Conservation (phyloP, 2,797 vertebrate genomes). For the Crax fasciolata region DNA sequence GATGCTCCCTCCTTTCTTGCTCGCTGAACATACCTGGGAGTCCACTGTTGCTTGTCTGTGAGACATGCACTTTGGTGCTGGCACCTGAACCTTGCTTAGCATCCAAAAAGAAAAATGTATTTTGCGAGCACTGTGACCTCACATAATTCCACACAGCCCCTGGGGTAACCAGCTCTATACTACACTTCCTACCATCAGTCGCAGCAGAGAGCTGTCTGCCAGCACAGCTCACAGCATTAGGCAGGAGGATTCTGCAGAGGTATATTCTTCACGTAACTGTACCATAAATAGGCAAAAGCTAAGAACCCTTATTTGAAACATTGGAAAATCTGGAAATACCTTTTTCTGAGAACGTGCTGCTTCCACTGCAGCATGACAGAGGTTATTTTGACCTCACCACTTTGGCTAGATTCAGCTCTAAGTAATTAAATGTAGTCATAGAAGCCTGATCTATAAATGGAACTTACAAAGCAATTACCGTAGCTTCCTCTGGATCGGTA, state of each 20-base stretch:
- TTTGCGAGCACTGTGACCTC: neutral
- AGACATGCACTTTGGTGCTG: neutral
- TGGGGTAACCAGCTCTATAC: neutral
- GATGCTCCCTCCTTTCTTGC: neutral
- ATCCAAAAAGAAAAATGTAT: neutral
- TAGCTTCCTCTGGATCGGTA: constrained; percentile 81
- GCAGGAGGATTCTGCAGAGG: neutral
- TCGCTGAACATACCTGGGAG: neutral
- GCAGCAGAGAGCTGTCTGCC: neutral
- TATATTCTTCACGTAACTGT: neutral
- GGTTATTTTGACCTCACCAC: constrained; percentile 70
- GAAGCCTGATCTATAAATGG: constrained; percentile 86
- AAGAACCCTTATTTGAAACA: constrained; percentile 24
- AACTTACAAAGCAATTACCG: constrained; percentile 87
- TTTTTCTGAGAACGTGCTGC: constrained; percentile 39
- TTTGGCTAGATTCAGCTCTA: constrained; percentile 77
- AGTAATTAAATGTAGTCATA: constrained; percentile 81
- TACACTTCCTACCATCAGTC: neutral
- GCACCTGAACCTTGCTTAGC: neutral
- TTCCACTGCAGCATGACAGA: constrained; percentile 46
- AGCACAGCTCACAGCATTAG: fast-evolving
- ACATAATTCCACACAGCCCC: neutral
- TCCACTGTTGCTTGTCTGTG: neutral
- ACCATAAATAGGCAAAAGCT: neutral
- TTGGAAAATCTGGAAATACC: constrained; percentile 12